Evolutionary conservation across 1,140 invertebrate genomes (phyloP), one percentile per base, ranked within the genome.

Genomic region (Diprion similis): DNA sequence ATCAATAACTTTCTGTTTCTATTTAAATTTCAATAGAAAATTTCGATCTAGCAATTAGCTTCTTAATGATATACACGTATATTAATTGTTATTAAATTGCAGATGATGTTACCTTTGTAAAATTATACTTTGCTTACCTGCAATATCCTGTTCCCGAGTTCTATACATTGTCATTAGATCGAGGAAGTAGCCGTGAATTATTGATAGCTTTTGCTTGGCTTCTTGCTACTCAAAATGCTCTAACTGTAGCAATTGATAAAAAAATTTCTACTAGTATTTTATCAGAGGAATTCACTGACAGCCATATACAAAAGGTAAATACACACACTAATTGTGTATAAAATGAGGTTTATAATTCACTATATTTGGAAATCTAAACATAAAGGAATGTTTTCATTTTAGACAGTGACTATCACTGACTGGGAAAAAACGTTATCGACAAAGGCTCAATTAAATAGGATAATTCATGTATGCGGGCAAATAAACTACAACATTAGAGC

Each of bases 401-500:
- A 70, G 69, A 10, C 18, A 17, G 51, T 37, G n/a, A 13, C 1
- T 68, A 24, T 37, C 24, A 17, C 67, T 46, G 9, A 48, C n/a
- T 37, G 46, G 10, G 69, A 70, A 47, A 13, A 70, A 10, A 19
- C 46, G 15, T 18, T 47, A 70, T 70, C 81, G 10, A 8, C 74
- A 9, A 51, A n/a, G 10, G 64, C 71, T 3, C 76, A 78, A 71
- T 74, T 82, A 24, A 72, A 80, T 64, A 74, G 71, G 67, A 77
- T 85, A 65, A 59, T 84, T 9, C 72, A 81, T 8, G 75, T 80
- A 45, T 81, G 77, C 76, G 79, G 80, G 37, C 83, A 79, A 74
- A 74, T 88, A 15, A 84, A 78, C 77, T 75, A 78, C 64, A 87
- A 87, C 77, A 72, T 87, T 6, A 86, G 82, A 72, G 79, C 80